phyloP scores from a whole-genome alignment of 2,888 invertebrate species.

The Drosophila seclusa region DNA sequence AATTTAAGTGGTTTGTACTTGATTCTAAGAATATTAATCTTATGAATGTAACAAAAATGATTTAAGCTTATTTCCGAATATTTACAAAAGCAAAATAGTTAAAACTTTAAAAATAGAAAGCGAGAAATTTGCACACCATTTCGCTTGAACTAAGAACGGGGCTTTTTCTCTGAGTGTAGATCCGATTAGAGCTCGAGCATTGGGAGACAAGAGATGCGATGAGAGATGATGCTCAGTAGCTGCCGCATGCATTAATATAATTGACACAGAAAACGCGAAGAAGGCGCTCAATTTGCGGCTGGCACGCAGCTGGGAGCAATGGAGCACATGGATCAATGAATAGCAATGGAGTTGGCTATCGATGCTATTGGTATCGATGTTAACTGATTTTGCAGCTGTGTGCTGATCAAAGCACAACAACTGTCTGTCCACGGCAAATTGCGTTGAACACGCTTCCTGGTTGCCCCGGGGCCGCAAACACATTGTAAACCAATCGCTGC shows the following conservation, averaged over 20 bases:
- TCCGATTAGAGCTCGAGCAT: conserved; percentile 12
- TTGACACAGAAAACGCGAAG: conserved; percentile 77
- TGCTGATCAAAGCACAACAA: conserved; percentile 62
- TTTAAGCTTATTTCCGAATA: neutral
- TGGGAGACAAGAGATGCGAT: conserved; percentile 18
- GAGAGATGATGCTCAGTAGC: conserved; percentile 50
- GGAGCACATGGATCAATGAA: conserved; percentile 5
- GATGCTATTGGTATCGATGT: conserved; percentile 63
- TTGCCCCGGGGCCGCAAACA: conserved; percentile 51
- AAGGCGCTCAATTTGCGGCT: conserved; percentile 65
- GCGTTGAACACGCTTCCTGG: conserved; percentile 67
- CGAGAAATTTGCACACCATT: neutral
- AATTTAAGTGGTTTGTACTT: neutral
- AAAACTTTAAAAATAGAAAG: neutral
- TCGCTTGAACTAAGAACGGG: neutral
- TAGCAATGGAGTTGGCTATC: conserved; percentile 23
- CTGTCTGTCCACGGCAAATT: conserved; percentile 61
- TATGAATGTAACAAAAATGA: neutral
- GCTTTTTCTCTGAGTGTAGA: conserved; percentile 4
- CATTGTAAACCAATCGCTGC: conserved; percentile 69
- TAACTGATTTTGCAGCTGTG: conserved; percentile 74
- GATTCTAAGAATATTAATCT: neutral
- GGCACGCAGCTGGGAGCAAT: conserved; percentile 56
- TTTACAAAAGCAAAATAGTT: neutral
- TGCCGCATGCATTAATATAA: conserved; percentile 76